These are phyloP conservation scores for Ernsta delagoae DNA, from an alignment of 2,888 invertebrate genomes.

Conservation along the genomic window DNA sequence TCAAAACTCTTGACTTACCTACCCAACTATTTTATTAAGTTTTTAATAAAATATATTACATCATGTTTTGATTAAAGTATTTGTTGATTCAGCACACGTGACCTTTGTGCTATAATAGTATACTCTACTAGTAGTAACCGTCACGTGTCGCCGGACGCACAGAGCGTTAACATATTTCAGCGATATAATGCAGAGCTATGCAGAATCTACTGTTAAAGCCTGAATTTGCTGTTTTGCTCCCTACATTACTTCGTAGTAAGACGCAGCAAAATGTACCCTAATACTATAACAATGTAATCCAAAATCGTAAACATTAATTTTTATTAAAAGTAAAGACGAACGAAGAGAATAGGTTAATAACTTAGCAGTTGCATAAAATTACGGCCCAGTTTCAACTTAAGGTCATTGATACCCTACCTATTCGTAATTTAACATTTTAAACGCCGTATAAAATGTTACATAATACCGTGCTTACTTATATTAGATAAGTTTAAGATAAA, in stretches of 20 bases:
- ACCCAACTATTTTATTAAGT: too few relatives aligned
- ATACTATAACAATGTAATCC: not conserved
- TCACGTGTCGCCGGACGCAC: not conserved
- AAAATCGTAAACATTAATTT: not conserved
- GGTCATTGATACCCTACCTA: constrained; percentile 2
- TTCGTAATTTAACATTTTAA: constrained; percentile 7
- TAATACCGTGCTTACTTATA: too few relatives aligned
- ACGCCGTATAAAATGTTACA: too few relatives aligned
- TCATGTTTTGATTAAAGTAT: constrained; percentile 48
- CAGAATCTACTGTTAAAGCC: not conserved
- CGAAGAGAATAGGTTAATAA: constrained; percentile 5
- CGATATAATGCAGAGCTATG: constrained; percentile 13
- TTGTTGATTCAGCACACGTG: constrained; percentile 56
- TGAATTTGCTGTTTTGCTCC: not conserved
- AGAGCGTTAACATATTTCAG: constrained; percentile 7
- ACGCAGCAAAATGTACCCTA: not conserved
- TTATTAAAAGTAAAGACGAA: constrained; percentile 7
- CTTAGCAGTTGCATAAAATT: constrained; percentile 7
- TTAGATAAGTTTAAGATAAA: too few relatives aligned
- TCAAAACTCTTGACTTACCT: too few relatives aligned
- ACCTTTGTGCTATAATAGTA: constrained; percentile 44
- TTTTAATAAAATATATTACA: constrained; percentile 49
- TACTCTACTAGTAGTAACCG: constrained; percentile 36
- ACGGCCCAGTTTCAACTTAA: constrained; percentile 4
- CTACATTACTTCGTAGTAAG: not conserved